Base-by-base conservation (phyloP, 2,797 vertebrate species). In the Hipposideros larvatus region DNA sequence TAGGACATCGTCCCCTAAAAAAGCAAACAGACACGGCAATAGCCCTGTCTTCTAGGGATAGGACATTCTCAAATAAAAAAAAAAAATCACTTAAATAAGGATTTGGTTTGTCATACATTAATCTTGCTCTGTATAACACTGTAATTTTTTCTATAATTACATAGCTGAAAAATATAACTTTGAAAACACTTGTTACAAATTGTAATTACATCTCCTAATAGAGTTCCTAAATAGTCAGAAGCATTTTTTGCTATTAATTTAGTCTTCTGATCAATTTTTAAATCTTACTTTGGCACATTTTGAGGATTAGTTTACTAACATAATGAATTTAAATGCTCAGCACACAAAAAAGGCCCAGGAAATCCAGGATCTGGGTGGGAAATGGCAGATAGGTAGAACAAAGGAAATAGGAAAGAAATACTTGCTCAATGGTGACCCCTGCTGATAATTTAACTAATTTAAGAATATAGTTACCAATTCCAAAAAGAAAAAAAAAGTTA, bases 351-450 rank as follows among this genome's bases (percentile, higher is more conserved):
- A 90, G 57, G 84, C 19, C n/a, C 37, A 80, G 55, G 21, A 77
- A 87, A 90, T 61, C 3, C 41, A 92, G 41, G 46, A 51, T 89
- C n/a, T 55, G 74, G 65, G 5, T 90, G 43, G 28, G 82, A 89
- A 95, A 34, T 55, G 37, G 13, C 41, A 70, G 11, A 57, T 11
- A 89, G 46, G 22, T 9, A 66, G 66, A 87, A 90, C 43, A 90
- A 70, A 77, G 16, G 31, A 71, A 87, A 70, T 0, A 85, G 24
- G 14, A 96, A 87, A 74, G 13, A 66, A 78, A 90, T 15, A 95
- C 31, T 85, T 87, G 73, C 31, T 94, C 82, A 90, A 85, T 87
- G 92, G 66, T 57, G 89, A 92, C 90, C 68, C 66, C 89, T 95
- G 71, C n/a, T 88, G 94, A 78, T 88, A 79, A 80, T 63, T 59